Evolutionary conservation across 2,797 vertebrate species (phyloP), one percentile per base, ranked within the genome.

Genomic region (Hippoglossus hippoglossus): DNA sequence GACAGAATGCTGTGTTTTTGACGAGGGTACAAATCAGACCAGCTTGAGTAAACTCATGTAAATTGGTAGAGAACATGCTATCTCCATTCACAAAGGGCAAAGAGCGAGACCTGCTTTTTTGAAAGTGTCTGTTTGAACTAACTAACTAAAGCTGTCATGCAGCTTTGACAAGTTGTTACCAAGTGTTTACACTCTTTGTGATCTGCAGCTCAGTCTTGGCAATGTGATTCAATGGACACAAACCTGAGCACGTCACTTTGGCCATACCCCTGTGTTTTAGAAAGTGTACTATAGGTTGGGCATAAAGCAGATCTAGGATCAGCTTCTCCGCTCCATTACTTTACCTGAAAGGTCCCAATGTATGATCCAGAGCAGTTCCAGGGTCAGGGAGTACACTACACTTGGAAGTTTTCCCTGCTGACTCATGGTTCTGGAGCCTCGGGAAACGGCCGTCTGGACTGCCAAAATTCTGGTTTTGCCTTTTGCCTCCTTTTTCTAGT

Each of bases 341-440:
- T 73, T 59, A 80, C 73, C 71, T 73, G 41, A 39, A 80, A 65
- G 69, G 69, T 81, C 64, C 67, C 63, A 53, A 78, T 77, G 79
- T 74, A 46, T 81, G 86, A 86, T 89, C 73, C 74, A 65, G 77
- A 75, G 75, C 79, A 77, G 46, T 81, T 86, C 71, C 55, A 74
- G 77, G 91, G 89, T 93, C 89, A 92, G 85, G 62, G 88, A 93
- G 93, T 92, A 84, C 87, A 85, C 80, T 77, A 71, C 72, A 75
- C 73, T 86, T 91, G 91, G 89, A 92, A 58, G 83, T 89, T 89
- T 87, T 91, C 79, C 87, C 93, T 90, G 90, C 92, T 91, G 90
- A 94, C 91, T 93, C 92, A 91, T 84, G 89, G 74, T 83, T 91
- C 82, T 89, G 85, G 85, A 92, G 88, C 83, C 92, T 84, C 86